A percentile compares a stretch with the other conserved stretches of the same genome.
phyloP scores from a whole-genome alignment of 2,113 vertebrate genomes.

The Pardalotus punctatus region DNA sequence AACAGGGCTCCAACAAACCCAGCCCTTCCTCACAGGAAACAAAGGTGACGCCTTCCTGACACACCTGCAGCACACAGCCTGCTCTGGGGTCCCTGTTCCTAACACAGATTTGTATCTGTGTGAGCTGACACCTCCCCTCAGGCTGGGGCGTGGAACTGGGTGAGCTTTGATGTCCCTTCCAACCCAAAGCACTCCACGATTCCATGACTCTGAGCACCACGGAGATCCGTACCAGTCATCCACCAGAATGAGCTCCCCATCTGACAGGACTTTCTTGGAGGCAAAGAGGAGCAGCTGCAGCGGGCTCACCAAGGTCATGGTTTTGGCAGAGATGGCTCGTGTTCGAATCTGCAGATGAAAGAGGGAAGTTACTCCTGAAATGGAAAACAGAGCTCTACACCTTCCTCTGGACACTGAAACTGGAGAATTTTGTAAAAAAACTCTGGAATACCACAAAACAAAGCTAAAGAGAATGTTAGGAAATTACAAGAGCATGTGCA shows the following conservation, averaged over 20 bases:
- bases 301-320: constrained; percentile 93
- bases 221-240: constrained; percentile 86
- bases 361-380: not conserved
- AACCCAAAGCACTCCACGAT: not conserved
- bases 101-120: too few species aligned
- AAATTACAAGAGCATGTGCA: not conserved
- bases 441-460: not conserved
- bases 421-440: not conserved
- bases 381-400: not conserved
- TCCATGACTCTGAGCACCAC: not conserved
- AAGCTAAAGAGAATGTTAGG: accelerated
- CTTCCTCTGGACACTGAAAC: not conserved
- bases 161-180: not conserved
- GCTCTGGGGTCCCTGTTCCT: not conserved
- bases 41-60: not conserved
- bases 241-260: constrained; percentile 83
- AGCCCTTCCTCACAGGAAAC: not conserved
- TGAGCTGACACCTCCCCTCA: not conserved
- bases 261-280: constrained; percentile 88
- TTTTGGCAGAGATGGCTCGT: constrained; percentile 94
- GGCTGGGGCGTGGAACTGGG: not conserved
- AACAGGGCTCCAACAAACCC: not conserved
- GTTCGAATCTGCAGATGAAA: constrained; percentile 86
- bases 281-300: constrained; percentile 93
- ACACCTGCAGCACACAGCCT: not conserved